Conservation (phyloP, 2,888 invertebrate genomes). For the Deladenus siricidicola region DNA sequence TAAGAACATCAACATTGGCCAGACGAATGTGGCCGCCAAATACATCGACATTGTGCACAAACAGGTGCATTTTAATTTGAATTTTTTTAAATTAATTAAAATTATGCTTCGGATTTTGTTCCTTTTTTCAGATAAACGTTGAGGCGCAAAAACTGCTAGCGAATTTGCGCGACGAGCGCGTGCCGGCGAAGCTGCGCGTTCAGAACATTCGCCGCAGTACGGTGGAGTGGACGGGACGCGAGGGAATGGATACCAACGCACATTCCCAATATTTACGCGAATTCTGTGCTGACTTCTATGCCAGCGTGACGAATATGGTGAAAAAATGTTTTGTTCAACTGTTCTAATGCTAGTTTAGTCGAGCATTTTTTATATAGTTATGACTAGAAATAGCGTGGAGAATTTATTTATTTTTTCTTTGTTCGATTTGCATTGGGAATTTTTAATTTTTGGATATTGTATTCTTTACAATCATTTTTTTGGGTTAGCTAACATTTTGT, state of each 20-base stretch:
- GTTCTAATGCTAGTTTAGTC: too few species aligned
- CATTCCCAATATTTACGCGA: constrained; percentile 61
- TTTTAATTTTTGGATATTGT: too few species aligned
- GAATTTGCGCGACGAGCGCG: constrained; percentile 76
- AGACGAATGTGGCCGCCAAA: constrained; percentile 82
- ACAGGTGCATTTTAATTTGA: constrained; percentile 25
- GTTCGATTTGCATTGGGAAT: too few species aligned
- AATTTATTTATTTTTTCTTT: too few species aligned
- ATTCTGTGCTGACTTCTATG: constrained; percentile 44
- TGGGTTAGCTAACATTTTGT: too few species aligned
- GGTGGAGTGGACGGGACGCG: constrained; percentile 92
- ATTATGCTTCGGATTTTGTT: too few species aligned
- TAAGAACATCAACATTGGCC: constrained; percentile 90
- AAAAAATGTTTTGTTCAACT: too few species aligned
- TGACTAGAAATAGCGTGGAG: too few species aligned
- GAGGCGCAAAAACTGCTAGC: constrained; percentile 82
- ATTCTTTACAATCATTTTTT: too few species aligned
- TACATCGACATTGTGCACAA: constrained; percentile 77
- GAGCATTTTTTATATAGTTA: too few species aligned
- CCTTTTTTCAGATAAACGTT: constrained; percentile 71
- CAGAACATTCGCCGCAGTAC: constrained; percentile 83
- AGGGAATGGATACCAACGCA: constrained; percentile 82
- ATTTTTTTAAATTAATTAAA: neutral
- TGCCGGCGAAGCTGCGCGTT: constrained; percentile 78
- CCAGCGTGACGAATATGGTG: constrained; percentile 41